Evolutionary conservation across 2,113 vertebrate genomes (phyloP).

Genomic region (Antigone vipio): DNA sequence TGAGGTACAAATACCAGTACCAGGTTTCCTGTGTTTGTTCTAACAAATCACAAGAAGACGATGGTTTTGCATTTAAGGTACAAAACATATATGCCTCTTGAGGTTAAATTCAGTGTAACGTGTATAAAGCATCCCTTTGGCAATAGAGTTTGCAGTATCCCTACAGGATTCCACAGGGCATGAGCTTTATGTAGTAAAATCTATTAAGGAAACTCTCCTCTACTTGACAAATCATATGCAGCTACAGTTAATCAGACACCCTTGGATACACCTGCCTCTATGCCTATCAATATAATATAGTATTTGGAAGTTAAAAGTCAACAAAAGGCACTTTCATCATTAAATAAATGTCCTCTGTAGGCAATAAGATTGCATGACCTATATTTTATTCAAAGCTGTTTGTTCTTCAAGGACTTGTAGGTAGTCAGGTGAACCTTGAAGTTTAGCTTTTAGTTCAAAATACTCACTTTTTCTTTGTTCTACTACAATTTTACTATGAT

Average conservation of each 20-base stretch:
- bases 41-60: constrained; percentile 78
- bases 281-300: constrained; percentile 88
- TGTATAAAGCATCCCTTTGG: constrained; percentile 85
- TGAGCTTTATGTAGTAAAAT: constrained; percentile 74
- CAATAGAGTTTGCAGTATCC: constrained; percentile 81
- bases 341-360: constrained; percentile 81
- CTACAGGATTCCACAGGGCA: constrained; percentile 76
- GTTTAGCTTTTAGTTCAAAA: constrained; percentile 97
- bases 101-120: constrained; percentile 81
- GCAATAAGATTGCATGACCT: constrained; percentile 73
- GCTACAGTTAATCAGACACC: constrained; percentile 76
- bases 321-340: constrained; percentile 97
- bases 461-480: constrained; percentile 98
- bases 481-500: constrained; percentile 97
- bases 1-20: constrained; percentile 70
- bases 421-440: constrained; percentile 97
- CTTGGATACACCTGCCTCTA: constrained; percentile 83
- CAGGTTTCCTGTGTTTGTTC: constrained; percentile 76
- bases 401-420: constrained; percentile 98
- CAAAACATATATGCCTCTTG: constrained; percentile 84
- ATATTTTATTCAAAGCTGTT: constrained; percentile 95
- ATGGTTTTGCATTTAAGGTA: constrained; percentile 77
- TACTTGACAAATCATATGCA: constrained; percentile 64
- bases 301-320: constrained; percentile 89
- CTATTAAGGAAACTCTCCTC: constrained; percentile 73